Conservation (phyloP, 2,888 invertebrate species). For the Congeria kusceri region DNA sequence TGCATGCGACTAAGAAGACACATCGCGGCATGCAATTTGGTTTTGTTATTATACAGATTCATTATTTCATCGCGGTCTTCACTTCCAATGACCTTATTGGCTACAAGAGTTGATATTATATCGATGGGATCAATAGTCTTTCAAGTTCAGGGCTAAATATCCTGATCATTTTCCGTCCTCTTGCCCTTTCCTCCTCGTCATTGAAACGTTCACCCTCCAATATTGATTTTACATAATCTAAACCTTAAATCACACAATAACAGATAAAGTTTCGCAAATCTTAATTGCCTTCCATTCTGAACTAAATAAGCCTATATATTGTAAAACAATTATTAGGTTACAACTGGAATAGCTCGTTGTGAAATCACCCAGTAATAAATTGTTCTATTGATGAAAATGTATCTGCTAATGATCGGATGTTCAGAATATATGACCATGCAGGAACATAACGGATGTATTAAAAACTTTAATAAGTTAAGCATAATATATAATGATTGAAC, state of each 20-base stretch:
- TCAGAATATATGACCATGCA: too few relatives aligned
- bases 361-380: too few relatives aligned
- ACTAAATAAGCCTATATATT: too few relatives aligned
- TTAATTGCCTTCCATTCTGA: too few relatives aligned
- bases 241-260: background rate
- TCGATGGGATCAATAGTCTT: background rate
- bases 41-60: background rate
- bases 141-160: background rate
- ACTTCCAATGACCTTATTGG: background rate
- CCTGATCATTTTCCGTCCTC: background rate
- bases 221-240: background rate
- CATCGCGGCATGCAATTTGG: background rate
- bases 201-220: background rate
- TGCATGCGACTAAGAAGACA: background rate
- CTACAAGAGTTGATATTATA: background rate
- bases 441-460: too few relatives aligned
- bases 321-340: too few relatives aligned
- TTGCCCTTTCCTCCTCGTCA: background rate
- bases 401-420: too few relatives aligned
- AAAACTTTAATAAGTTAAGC: too few relatives aligned
- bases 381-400: too few relatives aligned
- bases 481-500: too few relatives aligned
- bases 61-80: background rate
- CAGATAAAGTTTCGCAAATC: too few relatives aligned
- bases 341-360: too few relatives aligned